A percentile compares a stretch with the other conserved stretches of the same genome.
These are phyloP conservation scores for Andrena praecox DNA, from an alignment of 2,888 invertebrate species.

Conservation along the genomic window DNA sequence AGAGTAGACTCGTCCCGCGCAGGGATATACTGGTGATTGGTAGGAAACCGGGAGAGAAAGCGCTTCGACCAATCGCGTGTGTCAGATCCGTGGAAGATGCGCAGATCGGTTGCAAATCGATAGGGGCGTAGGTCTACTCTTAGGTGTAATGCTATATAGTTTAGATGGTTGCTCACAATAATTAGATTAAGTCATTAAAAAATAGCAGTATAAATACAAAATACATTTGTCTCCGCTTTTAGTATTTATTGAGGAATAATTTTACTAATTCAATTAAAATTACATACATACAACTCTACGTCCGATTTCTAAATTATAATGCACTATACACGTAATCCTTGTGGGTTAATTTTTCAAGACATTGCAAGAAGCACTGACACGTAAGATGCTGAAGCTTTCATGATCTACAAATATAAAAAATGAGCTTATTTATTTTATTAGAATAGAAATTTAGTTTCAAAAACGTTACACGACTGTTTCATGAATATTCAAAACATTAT, in stretches of 20 bases:
- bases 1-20: no score
- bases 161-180: no score
- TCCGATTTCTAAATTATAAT: not conserved
- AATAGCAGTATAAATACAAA: no score
- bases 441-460: not conserved
- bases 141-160: no score
- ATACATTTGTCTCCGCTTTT: no score
- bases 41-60: no score
- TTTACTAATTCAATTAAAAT: not conserved
- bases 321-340: not conserved
- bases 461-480: not conserved
- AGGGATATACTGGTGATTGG: no score
- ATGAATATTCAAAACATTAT: not conserved
- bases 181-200: no score
- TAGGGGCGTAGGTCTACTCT: no score
- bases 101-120: no score
- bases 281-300: not conserved
- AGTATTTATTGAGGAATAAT: not conserved
- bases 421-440: slow-evolving; percentile 3
- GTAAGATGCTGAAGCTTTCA: slow-evolving; percentile 60
- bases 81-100: no score
- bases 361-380: slow-evolving; percentile 62
- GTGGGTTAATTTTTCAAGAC: slow-evolving; percentile 33
- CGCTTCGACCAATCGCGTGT: no score
- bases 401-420: slow-evolving; percentile 49